phyloP scores from a whole-genome alignment of 2,797 vertebrate genomes.

The Scomberomorus guttatus region DNA sequence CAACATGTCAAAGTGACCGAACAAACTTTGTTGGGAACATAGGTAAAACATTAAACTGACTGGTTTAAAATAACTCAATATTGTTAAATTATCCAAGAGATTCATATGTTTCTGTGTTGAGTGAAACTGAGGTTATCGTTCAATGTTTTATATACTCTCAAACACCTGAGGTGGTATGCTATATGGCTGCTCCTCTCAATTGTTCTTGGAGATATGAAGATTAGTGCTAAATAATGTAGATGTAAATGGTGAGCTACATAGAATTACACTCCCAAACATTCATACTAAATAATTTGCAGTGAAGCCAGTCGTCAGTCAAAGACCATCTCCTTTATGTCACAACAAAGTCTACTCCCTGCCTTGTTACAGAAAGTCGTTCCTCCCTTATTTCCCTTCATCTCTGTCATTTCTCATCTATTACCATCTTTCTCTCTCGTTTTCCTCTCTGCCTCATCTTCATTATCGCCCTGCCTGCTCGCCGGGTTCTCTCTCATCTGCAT shows the following conservation, averaged over 20 bases:
- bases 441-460: constrained; percentile 60
- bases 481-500: constrained; percentile 42
- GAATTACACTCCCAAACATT: constrained; percentile 49
- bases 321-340: constrained; percentile 45
- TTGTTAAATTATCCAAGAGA: constrained; percentile 34
- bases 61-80: constrained; percentile 11
- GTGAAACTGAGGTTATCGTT: neutral
- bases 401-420: constrained; percentile 60
- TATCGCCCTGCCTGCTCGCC: constrained; percentile 28
- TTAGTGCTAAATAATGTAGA: constrained; percentile 55
- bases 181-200: constrained; percentile 1
- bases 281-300: constrained; percentile 36
- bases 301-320: constrained; percentile 22
- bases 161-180: constrained; percentile 3
- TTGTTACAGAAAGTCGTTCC: constrained; percentile 36
- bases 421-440: constrained; percentile 47
- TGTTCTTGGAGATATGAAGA: constrained; percentile 25
- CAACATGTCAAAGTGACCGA: neutral
- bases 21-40: neutral
- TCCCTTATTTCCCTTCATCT: constrained; percentile 53
- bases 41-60: constrained; percentile 11
- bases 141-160: constrained; percentile 25
- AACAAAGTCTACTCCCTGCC: constrained; percentile 39
- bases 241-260: constrained; percentile 42
- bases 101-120: neutral